Base-by-base conservation (phyloP, 1,140 invertebrate genomes). In the Frieseomelitta varia region DNA sequence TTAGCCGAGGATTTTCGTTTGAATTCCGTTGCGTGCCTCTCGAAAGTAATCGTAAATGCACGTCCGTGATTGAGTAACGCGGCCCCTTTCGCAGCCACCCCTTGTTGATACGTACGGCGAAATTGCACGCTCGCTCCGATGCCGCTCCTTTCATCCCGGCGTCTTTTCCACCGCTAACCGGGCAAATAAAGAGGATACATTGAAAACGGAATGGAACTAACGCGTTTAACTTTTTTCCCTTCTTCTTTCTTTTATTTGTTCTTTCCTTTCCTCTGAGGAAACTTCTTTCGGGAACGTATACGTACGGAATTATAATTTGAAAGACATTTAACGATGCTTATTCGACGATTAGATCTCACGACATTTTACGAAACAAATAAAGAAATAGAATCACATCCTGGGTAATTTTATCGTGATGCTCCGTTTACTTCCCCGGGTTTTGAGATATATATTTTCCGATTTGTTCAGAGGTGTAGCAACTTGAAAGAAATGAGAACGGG, bases 21-120 rank as follows among this genome's bases (percentile, higher is more conserved):
- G 79, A 81, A 81, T 81, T 81, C 69, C 34, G n/a, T 72, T 80
- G 78, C 67, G 67, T 69, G 65, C 53, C 53, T 39, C 67, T 69
- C 34, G 51, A 79, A 78, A 78, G 27, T 78, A 78, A 79, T 79
- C 65, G 65, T 69, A 79, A 72, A 72, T 58, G 47, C 34, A 65
- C 30, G 65, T 75, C 47, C 73, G 30, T 58, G 24, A 12, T 58
- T 21, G 58, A 77, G 75, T 55, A 73, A 73, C 71, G 72, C 72
- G 51, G n/a, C 72, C 39, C 39, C 68, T 69, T 19, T 47, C 15
- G 51, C 24, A 24, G 24, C 24, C 55, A 47, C 24, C 56, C 56
- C 56, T 76, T 76, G 56, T 76, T 76, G 39, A 76, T 76, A 76
- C 56, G 55, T 76, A 56, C 51, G 15, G 27, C 55, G 56, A 61